Percentiles rank a stretch among this genome's conserved stretches.
Conservation (phyloP, 2,797 vertebrate species). For the Potorous gilbertii region DNA sequence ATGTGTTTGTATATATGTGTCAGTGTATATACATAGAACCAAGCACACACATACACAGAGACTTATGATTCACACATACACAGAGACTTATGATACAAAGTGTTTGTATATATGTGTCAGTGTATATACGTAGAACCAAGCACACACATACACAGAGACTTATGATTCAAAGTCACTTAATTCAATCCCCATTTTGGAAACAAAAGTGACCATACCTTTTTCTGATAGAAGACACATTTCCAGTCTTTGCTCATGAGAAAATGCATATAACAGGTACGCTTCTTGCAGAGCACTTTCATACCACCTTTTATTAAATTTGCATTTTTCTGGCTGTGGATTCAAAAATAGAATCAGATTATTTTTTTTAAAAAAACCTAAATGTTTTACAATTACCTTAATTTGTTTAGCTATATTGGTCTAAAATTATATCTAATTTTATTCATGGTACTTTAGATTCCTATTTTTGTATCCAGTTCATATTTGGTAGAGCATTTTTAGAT, state of each 20-base stretch:
- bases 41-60: too few relatives aligned
- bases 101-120: background rate
- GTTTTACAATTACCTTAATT: constrained; percentile 47
- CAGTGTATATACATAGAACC: constrained; percentile 21
- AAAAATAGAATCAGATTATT: constrained; percentile 51
- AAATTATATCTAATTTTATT: constrained; percentile 50
- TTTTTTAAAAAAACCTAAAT: constrained; percentile 47
- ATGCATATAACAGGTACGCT: constrained; percentile 66
- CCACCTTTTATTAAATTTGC: constrained; percentile 74
- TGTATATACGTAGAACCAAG: background rate
- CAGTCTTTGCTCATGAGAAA: constrained; percentile 75
- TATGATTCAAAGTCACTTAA: constrained; percentile 5
- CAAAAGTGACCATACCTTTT: constrained; percentile 60
- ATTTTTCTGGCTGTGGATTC: constrained; percentile 68
- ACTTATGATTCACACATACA: too few relatives aligned
- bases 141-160: constrained; percentile 22
- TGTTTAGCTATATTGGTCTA: constrained; percentile 37
- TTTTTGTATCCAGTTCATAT: constrained; percentile 21
- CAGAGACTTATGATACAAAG: too few relatives aligned
- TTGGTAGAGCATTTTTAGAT: constrained; percentile 46
- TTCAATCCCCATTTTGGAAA: background rate
- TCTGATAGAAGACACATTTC: constrained; percentile 75
- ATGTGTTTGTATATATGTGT: constrained; percentile 38
- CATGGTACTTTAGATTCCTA: background rate
- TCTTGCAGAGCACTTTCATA: constrained; percentile 80